A percentile compares a stretch with the other conserved stretches of the same genome.
phyloP scores from a whole-genome alignment of 2,113 vertebrate genomes.

The Tringa solitaria region DNA sequence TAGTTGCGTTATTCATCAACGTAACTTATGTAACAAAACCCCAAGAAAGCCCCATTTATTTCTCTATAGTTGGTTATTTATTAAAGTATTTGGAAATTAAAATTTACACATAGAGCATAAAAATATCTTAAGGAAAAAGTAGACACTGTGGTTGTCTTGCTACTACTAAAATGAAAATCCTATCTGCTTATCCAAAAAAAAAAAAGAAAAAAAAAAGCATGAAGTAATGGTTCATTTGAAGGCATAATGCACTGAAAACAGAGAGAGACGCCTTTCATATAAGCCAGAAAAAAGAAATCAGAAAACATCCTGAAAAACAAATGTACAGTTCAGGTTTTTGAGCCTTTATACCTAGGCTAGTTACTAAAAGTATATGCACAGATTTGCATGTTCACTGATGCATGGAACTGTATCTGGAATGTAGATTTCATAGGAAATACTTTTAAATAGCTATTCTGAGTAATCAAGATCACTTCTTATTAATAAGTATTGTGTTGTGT shows the following conservation, averaged over 20 bases:
- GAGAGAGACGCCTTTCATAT: background rate
- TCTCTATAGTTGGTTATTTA: background rate
- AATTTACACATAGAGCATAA: background rate
- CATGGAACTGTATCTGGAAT: background rate
- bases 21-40: background rate
- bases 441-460: background rate
- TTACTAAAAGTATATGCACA: background rate
- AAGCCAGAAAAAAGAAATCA: background rate
- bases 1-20: background rate
- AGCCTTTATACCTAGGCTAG: background rate
- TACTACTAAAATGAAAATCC: background rate
- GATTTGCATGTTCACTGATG: background rate
- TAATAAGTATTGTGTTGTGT: background rate
- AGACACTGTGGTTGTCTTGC: background rate
- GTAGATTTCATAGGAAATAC: background rate
- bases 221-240: background rate
- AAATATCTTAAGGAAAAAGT: background rate
- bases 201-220: background rate
- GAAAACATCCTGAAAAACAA: background rate
- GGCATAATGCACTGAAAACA: background rate
- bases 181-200: background rate
- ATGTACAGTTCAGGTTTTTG: background rate
- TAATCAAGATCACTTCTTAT: background rate
- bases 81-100: background rate
- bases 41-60: background rate